phyloP scores from a whole-genome alignment of 2,113 vertebrate species.

The Catharus minimus region DNA sequence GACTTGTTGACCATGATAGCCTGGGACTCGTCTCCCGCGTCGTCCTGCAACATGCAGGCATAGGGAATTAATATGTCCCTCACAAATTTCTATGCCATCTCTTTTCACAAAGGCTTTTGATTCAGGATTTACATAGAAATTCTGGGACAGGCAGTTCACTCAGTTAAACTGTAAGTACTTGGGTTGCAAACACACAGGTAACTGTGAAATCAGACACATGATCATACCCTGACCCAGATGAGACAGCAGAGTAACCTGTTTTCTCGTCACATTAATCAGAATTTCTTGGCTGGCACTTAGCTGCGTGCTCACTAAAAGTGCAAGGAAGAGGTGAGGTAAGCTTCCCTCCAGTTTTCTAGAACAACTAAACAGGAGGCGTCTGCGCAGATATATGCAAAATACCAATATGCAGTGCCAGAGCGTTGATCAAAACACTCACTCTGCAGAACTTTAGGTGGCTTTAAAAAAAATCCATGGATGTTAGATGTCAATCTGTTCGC shows the following conservation, averaged over 20 bases:
- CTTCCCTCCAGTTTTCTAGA: background rate
- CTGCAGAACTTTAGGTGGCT: background rate
- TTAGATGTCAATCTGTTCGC: background rate
- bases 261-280: background rate
- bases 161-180: background rate
- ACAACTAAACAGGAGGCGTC: background rate
- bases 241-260: background rate
- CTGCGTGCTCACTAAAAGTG: background rate
- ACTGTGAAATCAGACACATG: background rate
- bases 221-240: background rate
- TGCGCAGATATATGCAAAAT: background rate
- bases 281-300: background rate
- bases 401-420: accelerated
- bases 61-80: background rate
- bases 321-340: background rate
- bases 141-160: background rate
- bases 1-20: too few relatives aligned
- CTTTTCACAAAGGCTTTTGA: background rate
- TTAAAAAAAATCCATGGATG: background rate
- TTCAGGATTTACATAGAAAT: background rate
- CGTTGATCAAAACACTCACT: background rate
- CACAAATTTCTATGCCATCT: background rate
- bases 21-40: too few relatives aligned
- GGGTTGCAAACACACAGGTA: background rate
- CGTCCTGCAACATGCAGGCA: background rate